Base-by-base conservation (phyloP, 2,888 invertebrate species). In the Tribolium freemani region DNA sequence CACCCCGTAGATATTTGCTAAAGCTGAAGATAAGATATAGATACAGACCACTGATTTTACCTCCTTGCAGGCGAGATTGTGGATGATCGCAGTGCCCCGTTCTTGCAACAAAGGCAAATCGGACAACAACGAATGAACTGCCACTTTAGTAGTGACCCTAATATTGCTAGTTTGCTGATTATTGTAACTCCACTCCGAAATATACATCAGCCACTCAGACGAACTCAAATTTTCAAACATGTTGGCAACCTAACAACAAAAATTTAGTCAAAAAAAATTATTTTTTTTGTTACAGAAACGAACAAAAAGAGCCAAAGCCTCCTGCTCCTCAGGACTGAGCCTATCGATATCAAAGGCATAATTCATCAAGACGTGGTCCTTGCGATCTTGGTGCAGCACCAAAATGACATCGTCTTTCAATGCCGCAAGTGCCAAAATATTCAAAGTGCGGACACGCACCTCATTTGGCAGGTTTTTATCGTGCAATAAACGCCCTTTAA, bases 11-110 rank as follows among this genome's bases (percentile, higher is more conserved):
- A 16, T 16, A 16, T 1, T 16, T 2, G 16, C 16, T 16, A 16
- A 16, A 16, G 16, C 16, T 16, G 16, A 16, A 16, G 16, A 16
- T 16, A 16, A 16, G 16, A 16, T 16, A 16, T 2, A 84, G 91
- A 92, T 93, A 94, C 95, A 90, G 93, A 96, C 96, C 94, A 96
- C 96, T 87, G 96, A 95, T 91, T 96, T 96, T 90, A 96, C 96
- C 93, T 97, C 96, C 93, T 96, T 96, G 90, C 94, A 93, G 86
- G 96, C 95, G 82, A 97, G 89, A 88, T 97, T 97, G 88, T 96
- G 93, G 80, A 97, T 91, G 77, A 97, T 93, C 80, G 96, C 95
- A 0, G 95, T 91, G 75, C 97, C 97, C 76, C 92, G 88, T 77
- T 95, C 94, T 84, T 94, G 94, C 79, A 96, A 88, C 77, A 89